Evolutionary conservation across 2,888 invertebrate genomes (phyloP).

Genomic region (Autographa pulchrina): DNA sequence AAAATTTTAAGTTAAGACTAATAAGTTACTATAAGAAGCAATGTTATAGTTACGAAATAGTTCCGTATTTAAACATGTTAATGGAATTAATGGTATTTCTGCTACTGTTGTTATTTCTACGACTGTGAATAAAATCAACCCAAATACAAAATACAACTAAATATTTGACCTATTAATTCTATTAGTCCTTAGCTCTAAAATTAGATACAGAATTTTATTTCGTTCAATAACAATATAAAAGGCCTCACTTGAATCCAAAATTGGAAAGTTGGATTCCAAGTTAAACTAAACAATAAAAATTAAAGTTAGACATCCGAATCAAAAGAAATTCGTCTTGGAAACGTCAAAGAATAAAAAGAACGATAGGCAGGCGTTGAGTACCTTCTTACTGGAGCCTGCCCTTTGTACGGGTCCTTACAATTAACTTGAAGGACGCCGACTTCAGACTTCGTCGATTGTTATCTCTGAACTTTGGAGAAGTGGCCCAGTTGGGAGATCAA

Average conservation of each 20-base stretch:
- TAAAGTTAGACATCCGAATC: conserved; percentile 60
- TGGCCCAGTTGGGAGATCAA: conserved; percentile 64
- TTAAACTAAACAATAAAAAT: conserved; percentile 63
- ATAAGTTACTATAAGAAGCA: neutral
- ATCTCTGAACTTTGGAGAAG: conserved; percentile 67
- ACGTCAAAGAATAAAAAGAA: conserved; percentile 63
- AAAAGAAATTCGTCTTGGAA: conserved; percentile 63
- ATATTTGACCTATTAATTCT: neutral
- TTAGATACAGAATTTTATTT: conserved; percentile 34
- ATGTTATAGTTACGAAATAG: too few species aligned
- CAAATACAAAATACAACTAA: neutral
- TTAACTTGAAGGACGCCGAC: conserved; percentile 70
- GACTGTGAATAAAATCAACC: neutral
- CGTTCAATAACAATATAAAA: conserved; percentile 28
- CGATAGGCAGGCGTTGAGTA: conserved; percentile 65
- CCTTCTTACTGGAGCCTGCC: conserved; percentile 63
- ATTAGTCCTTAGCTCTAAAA: conserved; percentile 20
- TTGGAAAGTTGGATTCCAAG: conserved; percentile 31
- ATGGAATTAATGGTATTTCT: too few species aligned
- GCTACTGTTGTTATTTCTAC: neutral
- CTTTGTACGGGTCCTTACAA: conserved; percentile 72
- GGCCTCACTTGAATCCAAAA: conserved; percentile 23
- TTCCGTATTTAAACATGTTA: too few species aligned
- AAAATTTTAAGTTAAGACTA: neutral
- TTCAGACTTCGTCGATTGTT: conserved; percentile 69